Base-by-base conservation (phyloP, 2,888 invertebrate species). In the Acanthococcus lagerstroemiae region DNA sequence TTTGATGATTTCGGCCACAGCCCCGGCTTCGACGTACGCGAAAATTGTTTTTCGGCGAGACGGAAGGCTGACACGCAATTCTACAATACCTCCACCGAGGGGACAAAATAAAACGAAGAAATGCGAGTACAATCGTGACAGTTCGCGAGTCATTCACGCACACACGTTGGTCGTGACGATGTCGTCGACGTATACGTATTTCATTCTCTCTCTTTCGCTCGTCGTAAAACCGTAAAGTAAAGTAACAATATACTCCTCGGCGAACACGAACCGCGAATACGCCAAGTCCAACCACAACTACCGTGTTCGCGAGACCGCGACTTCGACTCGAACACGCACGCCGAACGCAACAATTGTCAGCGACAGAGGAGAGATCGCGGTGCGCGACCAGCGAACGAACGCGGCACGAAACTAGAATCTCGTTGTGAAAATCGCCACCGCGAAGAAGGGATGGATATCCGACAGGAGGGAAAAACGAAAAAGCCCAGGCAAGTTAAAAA, bases 321-420 rank as follows among this genome's bases (percentile, higher is more conserved):
- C 55, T 27, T 27, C 55, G 30, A 55, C 22, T 21, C 27, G 37
- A 27, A 54, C 54, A 55, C 55, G 55, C 55, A 37, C 55, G n/a
- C n/a, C 12, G 58, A 58, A 58, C 58, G 58, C 58, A 58, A 58
- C 58, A 58, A 58, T 58, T 58, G 58, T 58, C 58, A 58, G 44
- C 30, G 57, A 57, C 37, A 44, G 55, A 55, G 37, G 55, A 55
- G 55, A 27, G 27, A 55, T 37, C 26, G 55, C n/a, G 15, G 15
- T 30, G 15, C 15, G 37, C 6, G 15, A 30, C 6, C 37, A 30
- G 7, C 6, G 15, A 30, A 30, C 37, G 7, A 9, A 30, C 37
- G 37, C 37, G 7, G 37, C 37, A 9, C 37, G 15, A 30, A 30
- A 30, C 6, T 30, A 30, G n/a, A n/a, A n/a, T n/a, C n/a, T 30